A percentile compares a stretch with the other conserved stretches of the same genome.
Evolutionary conservation across 2,797 vertebrate species (phyloP).

Genomic region (Muscicapa striata): DNA sequence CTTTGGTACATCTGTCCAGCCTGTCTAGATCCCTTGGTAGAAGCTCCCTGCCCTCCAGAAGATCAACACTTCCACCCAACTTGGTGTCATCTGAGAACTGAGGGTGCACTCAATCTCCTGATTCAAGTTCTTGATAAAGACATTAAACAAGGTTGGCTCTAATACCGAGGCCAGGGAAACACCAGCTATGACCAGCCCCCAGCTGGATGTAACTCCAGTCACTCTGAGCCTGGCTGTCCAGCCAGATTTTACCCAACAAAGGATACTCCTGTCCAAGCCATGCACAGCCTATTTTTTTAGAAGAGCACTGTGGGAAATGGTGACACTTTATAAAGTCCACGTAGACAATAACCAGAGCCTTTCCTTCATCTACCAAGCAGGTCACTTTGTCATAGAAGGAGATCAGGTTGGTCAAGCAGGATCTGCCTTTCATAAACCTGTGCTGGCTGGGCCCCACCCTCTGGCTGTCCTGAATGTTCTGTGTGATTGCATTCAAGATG

Average conservation of each 20-base stretch:
- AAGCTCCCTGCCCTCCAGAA: background rate
- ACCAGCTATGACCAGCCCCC: rapidly evolving
- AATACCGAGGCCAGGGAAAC: background rate
- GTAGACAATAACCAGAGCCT: background rate
- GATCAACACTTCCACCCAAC: background rate
- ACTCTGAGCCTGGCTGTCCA: background rate
- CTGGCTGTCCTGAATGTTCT: background rate
- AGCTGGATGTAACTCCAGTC: too few relatives aligned
- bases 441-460: background rate
- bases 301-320: background rate
- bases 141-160: background rate
- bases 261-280: background rate
- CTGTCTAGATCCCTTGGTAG: rapidly evolving
- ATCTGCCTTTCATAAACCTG: background rate
- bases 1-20: background rate
- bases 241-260: background rate
- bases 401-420: background rate
- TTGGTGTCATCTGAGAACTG: background rate
- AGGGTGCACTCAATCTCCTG: rapidly evolving
- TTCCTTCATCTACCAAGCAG: background rate
- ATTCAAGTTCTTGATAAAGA: background rate
- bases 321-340: background rate
- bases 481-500: background rate
- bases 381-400: background rate
- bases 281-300: background rate